Evolutionary conservation across 1,140 invertebrate species (phyloP).

Genomic region (Hylaeus anthracinus): DNA sequence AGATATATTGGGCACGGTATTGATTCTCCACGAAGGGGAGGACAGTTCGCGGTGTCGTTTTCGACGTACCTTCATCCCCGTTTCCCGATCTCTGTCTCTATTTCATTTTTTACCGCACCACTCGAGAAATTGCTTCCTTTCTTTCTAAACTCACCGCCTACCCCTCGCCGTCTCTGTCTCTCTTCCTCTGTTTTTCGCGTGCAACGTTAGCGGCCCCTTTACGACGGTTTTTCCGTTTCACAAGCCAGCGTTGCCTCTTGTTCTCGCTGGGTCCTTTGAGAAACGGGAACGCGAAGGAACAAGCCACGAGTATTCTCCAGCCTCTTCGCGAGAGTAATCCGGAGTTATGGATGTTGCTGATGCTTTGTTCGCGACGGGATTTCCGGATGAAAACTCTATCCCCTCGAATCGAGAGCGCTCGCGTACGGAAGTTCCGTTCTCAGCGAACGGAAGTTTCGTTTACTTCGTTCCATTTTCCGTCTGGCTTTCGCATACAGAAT

Average conservation of each 20-base stretch:
- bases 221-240: neutral
- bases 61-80: neutral
- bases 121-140: slow-evolving; percentile 19
- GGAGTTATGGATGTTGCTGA: neutral
- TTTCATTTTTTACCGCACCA: neutral
- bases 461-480: too few relatives aligned
- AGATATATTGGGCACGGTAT: neutral
- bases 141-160: neutral
- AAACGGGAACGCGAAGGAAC: slow-evolving; percentile 21
- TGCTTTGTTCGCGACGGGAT: neutral
- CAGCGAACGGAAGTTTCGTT: neutral
- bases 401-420: neutral
- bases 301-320: slow-evolving; percentile 7
- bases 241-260: neutral
- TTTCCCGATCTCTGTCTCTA: neutral
- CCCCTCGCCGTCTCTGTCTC: too few relatives aligned
- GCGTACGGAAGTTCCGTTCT: neutral
- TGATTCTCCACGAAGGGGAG: neutral
- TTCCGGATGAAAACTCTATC: neutral
- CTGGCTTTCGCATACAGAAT: too few relatives aligned
- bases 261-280: slow-evolving; percentile 16
- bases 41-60: neutral
- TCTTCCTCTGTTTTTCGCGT: neutral
- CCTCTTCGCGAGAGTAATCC: slow-evolving; percentile 21
- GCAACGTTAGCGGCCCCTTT: neutral